Conservation (phyloP, 2,797 vertebrate species). For the Lepus townsendii region DNA sequence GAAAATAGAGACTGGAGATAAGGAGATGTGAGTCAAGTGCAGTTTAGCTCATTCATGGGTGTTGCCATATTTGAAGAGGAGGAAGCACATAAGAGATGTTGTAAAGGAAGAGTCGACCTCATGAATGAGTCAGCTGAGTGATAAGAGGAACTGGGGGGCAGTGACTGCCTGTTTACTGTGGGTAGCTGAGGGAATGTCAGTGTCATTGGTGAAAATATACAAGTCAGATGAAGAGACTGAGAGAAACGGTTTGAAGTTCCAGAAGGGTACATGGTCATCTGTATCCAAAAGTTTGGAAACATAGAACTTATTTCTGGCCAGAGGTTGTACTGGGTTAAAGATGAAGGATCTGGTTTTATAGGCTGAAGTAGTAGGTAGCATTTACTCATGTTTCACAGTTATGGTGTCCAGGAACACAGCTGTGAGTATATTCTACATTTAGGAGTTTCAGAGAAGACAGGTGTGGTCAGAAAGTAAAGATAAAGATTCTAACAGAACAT, state of each 20-base stretch:
- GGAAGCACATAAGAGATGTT: neutral
- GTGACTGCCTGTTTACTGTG: neutral
- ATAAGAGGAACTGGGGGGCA: neutral
- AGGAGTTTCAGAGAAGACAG: neutral
- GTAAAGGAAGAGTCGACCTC: neutral
- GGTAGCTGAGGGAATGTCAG: neutral
- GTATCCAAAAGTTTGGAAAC: neutral
- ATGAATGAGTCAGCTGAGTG: neutral
- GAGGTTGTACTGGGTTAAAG: neutral
- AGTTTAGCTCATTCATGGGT: neutral
- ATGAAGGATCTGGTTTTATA: neutral
- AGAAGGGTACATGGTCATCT: neutral
- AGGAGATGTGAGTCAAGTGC: neutral
- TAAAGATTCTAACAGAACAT: neutral
- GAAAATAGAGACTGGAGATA: neutral
- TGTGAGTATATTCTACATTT: neutral
- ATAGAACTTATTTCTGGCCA: neutral
- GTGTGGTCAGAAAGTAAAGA: neutral
- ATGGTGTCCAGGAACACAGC: neutral
- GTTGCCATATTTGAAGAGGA: neutral
- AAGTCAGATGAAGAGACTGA: neutral
- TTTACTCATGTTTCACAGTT: neutral
- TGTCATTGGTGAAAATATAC: neutral
- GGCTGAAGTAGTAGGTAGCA: neutral
- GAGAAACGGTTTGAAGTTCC: constrained; percentile 3